Base-by-base conservation (phyloP, 2,888 invertebrate species). In the Melolontha melolontha region DNA sequence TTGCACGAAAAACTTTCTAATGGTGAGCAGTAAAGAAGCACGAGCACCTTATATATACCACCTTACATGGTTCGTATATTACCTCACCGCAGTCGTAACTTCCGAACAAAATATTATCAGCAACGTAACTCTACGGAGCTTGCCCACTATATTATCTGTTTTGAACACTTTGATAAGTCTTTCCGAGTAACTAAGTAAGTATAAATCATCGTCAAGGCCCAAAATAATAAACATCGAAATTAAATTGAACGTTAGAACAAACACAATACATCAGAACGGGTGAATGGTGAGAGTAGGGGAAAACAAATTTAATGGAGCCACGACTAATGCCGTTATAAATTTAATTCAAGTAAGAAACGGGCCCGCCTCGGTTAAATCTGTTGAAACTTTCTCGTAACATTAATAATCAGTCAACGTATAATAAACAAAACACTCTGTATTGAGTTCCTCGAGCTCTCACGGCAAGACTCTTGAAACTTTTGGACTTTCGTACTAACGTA, bases 391-490 rank as follows among this genome's bases (percentile, higher is more conserved):
- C 22, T 41, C 22, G 16, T 29, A 16, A 64, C 49, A 64, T 64
- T 64, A 64, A 64, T 64, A 64, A 51, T 44, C 40, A 40, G 64
- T 50, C 50, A 34, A 51, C 40, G 50, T 64, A 42, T n/a, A 64
- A 44, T 40, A 50, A 51, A 51, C 51, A 64, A 64, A 40, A 22
- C 64, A 22, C 44, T 42, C 41, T 6, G 27, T 27, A 57, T 16
- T 55, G 41, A 50, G 50, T 50, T 51, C 29, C 51, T 34, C 8
- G 34, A 34, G 34, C 34, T 34, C 34, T 34, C 34, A 34, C 17
- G 49, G 49, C 17, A 49, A 49, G 49, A 49, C 49, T 49, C 22
- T n/a, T 17, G 11, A 17, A 49, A 49, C 49, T 49, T 49, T 49
- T 49, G 22, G 49, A 22, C 49, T 49, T 22, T 49, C 8, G 22